Conservation (phyloP, 2,888 invertebrate genomes). For the Chaitophorus viminalis region DNA sequence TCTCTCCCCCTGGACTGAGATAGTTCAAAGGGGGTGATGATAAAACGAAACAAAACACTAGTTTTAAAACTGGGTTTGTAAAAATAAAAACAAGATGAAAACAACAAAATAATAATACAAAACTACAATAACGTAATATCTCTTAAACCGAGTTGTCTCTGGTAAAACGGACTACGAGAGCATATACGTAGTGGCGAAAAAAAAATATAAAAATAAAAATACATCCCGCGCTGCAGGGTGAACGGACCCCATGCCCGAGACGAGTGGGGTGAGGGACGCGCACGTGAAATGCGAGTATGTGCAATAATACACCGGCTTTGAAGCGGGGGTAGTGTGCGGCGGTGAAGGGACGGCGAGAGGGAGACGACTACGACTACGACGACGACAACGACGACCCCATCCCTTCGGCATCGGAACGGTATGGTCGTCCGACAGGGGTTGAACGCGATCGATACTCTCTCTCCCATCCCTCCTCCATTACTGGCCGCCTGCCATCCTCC, state of each 20-base stretch:
- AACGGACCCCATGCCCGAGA: background rate
- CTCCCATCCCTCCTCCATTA: background rate
- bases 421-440: slow-evolving; percentile 35
- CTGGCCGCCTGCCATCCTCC: too few relatives aligned
- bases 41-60: background rate
- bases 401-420: background rate
- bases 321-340: too few relatives aligned
- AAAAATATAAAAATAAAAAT: background rate
- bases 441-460: slow-evolving; percentile 38
- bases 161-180: background rate
- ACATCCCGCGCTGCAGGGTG: background rate
- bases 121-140: too few relatives aligned
- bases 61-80: background rate
- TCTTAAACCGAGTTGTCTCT: background rate
- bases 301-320: slow-evolving; percentile 27
- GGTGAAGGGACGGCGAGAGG: background rate
- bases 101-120: background rate
- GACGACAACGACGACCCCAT: slow-evolving; percentile 17
- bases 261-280: background rate
- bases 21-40: background rate
- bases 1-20: background rate
- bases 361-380: too few relatives aligned
- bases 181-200: background rate
- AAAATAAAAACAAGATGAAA: background rate
- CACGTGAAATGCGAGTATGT: slow-evolving; percentile 30